Conservation (phyloP, 2,113 vertebrate genomes). For the Leptobrachium leishanense region DNA sequence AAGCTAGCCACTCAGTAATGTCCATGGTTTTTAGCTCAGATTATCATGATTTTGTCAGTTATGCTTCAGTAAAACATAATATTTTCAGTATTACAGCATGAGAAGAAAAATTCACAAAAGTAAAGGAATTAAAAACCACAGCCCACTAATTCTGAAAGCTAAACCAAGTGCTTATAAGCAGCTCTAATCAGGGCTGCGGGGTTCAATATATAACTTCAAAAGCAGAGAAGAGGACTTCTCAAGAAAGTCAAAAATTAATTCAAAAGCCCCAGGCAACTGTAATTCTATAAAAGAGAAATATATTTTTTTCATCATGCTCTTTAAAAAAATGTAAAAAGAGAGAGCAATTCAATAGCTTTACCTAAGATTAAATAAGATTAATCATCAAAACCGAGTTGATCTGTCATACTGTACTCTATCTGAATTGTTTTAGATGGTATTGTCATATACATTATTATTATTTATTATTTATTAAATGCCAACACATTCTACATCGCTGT, state of each 20-base stretch:
- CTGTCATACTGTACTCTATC: too few species aligned
- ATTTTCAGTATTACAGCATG: neutral
- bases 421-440: too few species aligned
- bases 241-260: conserved; percentile 18
- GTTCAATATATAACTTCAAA: conserved; percentile 36
- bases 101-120: neutral
- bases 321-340: neutral
- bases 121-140: neutral
- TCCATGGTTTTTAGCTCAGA: too few species aligned
- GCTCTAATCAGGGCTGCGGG: neutral
- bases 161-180: neutral
- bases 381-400: neutral
- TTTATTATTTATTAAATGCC: too few species aligned
- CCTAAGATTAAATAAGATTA: neutral
- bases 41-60: neutral
- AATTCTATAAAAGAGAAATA: conserved; percentile 17
- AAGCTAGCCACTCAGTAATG: too few species aligned
- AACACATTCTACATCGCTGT: too few species aligned
- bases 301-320: neutral
- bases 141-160: neutral
- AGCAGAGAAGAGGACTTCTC: conserved; percentile 2
- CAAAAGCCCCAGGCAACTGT: conserved; percentile 18
- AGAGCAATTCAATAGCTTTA: neutral
- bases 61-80: neutral
- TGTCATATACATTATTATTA: too few species aligned